Evolutionary conservation across 30 jellyfish, hydroid and myxozoan genomes (phyloP), one percentile per base, ranked within the genome.

Genomic region (Aurelia coerulea): DNA sequence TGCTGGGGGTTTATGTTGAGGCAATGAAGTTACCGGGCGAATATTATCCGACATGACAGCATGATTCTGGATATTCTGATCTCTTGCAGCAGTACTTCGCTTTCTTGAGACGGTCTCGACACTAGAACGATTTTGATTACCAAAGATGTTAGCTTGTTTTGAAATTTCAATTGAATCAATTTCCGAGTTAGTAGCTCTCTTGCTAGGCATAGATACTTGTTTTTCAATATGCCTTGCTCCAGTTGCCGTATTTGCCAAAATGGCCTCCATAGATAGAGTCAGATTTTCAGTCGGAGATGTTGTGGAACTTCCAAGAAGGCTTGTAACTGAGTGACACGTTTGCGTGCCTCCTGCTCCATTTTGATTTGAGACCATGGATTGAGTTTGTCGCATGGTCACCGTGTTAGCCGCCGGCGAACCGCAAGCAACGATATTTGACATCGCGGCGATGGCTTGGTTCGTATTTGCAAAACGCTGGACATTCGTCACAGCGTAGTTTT

Each of bases 271-370:
- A 5, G 86, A 83, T 52, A 83, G 42, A 18, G 92, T 64, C 53
- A 66, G 64, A 53, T 59, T 83, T 56, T 83, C 92, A 19, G 80
- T 71, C 10, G 92, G 79, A 3, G 83, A 52, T 10, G 74, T 59
- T 13, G 74, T 39, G 16, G 37, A 60, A 37, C 60, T 60, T 49
- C 83, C 60, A 33, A 83, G 68, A 42, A 83, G 58, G 60, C 92
- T 83, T 11, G 92, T 83, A 1, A 83, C 92, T 5, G 92, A 68
- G 18, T 83, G 92, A 56, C 86, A 73, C 34, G 86, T 69, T 49
- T 83, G 92, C 39, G 68, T 51, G 16, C 79, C 74, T 18, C 60
- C 15, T n/a, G 68, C 42, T 5, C 64, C 83, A 14, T 65, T 33
- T 15, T 81, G 83, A 33, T 51, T 31, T 16, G 51, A 23, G 17